Percentiles rank a stretch among this genome's conserved stretches.
Conservation (phyloP, 2,888 invertebrate genomes). For the Zaprionus lineosus region DNA sequence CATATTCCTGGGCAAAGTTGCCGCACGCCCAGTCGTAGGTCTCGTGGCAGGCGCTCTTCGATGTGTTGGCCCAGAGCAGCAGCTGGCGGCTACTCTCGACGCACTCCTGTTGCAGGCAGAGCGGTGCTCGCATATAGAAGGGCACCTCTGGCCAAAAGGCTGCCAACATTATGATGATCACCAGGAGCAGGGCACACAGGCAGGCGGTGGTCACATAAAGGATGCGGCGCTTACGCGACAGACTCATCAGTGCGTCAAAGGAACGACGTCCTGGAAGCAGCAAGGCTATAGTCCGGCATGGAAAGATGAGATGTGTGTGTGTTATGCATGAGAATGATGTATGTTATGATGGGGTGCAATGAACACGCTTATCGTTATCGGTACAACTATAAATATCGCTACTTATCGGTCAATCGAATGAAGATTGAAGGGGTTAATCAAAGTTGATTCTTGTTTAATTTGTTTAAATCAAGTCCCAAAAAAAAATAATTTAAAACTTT, state of each 20-base stretch:
- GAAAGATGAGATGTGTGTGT: constrained; percentile 25
- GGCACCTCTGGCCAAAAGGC: constrained; percentile 83
- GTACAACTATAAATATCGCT: no score
- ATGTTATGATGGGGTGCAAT: constrained; percentile 14
- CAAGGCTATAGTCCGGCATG: constrained; percentile 58
- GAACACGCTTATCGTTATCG: constrained; percentile 1
- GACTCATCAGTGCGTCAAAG: constrained; percentile 78
- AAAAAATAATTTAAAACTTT: no score
- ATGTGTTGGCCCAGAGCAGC: constrained; percentile 81
- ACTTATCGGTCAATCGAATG: no score
- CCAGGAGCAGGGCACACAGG: constrained; percentile 79
- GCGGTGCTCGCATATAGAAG: constrained; percentile 80
- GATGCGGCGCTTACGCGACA: constrained; percentile 80
- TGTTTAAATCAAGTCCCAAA: no score
- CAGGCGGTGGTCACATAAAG: constrained; percentile 80
- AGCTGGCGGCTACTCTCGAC: constrained; percentile 81
- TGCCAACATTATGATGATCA: constrained; percentile 79
- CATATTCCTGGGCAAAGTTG: constrained; percentile 80
- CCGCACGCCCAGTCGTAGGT: constrained; percentile 83
- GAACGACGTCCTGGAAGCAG: constrained; percentile 80
- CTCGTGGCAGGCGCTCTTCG: constrained; percentile 80
- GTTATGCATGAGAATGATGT: constrained; percentile 17
- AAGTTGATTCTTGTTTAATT: no score
- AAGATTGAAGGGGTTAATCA: no score
- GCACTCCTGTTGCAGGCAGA: constrained; percentile 81